Percentiles rank a stretch among this genome's conserved stretches.
Conservation (phyloP, 64 coral and sea anemone species). For the Anthopleura sola region DNA sequence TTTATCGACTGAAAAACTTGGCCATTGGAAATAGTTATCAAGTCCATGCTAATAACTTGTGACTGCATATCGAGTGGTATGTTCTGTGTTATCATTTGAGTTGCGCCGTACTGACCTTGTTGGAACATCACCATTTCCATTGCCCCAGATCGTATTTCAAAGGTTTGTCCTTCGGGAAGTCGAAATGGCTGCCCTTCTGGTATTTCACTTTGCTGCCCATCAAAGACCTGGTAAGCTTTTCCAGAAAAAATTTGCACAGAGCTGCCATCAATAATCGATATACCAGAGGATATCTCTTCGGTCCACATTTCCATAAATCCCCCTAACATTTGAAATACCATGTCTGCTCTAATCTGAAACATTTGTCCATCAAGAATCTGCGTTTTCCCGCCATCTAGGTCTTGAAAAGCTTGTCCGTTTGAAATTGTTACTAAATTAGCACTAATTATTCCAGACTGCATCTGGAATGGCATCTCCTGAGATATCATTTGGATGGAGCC, state of each 20-base stretch:
- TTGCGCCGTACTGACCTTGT: not conserved
- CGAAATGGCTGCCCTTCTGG: not conserved
- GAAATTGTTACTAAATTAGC: constrained; percentile 21
- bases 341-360: not conserved
- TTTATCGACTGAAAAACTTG: not conserved
- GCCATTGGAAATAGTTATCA: not conserved
- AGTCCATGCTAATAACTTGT: constrained; percentile 6
- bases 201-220: not conserved
- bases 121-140: constrained; percentile 5
- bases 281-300: not conserved
- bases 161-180: not conserved
- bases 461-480: not conserved
- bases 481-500: not conserved
- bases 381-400: not conserved
- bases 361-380: not conserved
- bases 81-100: constrained; percentile 24
- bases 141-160: not conserved
- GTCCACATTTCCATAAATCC: constrained; percentile 9
- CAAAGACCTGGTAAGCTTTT: not conserved
- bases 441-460: constrained; percentile 23
- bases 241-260: constrained; percentile 4
- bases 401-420: constrained; percentile 18
- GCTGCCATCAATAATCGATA: not conserved
- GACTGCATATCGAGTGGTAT: constrained; percentile 31
- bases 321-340: constrained; percentile 5